A percentile compares a stretch with the other conserved stretches of the same genome.
These are phyloP conservation scores for Bibio marci DNA, from an alignment of 2,888 invertebrate species.

Conservation along the genomic window DNA sequence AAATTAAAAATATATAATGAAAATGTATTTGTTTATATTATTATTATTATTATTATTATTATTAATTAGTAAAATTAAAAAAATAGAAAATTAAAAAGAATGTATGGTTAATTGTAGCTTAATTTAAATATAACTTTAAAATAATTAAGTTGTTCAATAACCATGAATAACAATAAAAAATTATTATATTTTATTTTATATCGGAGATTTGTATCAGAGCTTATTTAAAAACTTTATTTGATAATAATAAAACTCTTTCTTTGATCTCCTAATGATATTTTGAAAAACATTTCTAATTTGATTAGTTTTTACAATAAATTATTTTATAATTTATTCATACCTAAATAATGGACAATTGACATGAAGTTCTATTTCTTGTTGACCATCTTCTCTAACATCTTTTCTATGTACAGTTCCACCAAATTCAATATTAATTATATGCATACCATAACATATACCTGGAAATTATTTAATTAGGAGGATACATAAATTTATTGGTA, in stretches of 20 bases:
- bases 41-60: not conserved
- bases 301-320: not conserved
- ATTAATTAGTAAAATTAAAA: conserved; percentile 4
- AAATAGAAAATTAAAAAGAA: not conserved
- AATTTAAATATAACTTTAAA: conserved; percentile 12
- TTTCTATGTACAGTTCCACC: conserved; percentile 81
- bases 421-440: conserved; percentile 96
- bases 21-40: not conserved
- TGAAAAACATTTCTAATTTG: conserved; percentile 9
- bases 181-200: conserved; percentile 13
- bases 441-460: conserved; percentile 99
- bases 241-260: conserved; percentile 8
- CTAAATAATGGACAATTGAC: conserved; percentile 79
- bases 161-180: conserved; percentile 3
- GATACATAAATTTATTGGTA: too few species aligned
- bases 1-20: conserved; percentile 13
- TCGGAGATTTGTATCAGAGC: conserved; percentile 28
- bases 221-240: conserved; percentile 9
- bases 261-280: conserved; percentile 9
- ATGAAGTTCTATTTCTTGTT: conserved; percentile 77
- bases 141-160: conserved; percentile 24
- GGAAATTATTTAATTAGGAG: conserved; percentile 3
- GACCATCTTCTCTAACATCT: conserved; percentile 85
- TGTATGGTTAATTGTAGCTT: conserved; percentile 26
- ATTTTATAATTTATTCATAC: conserved; percentile 36